Conservation (phyloP, 1,140 invertebrate genomes). For the Aphelenchoides fujianensis region DNA sequence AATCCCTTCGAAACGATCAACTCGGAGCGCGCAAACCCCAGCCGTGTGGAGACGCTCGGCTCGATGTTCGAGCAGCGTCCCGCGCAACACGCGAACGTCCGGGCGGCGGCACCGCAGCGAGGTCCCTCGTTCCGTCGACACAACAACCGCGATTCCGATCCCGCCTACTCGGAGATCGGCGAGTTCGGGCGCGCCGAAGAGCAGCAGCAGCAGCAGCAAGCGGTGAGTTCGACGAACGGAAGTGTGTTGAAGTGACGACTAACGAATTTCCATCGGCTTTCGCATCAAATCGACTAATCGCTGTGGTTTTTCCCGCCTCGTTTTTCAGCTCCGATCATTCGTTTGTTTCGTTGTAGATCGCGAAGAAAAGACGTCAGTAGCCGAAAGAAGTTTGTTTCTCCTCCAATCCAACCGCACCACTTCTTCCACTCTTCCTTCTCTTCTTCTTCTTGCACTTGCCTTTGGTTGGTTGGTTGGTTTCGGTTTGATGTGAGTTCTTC, state of each 20-base stretch:
- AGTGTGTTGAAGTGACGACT: no score
- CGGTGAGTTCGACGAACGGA: no score
- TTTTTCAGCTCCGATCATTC: not conserved
- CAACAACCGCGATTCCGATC: constrained; percentile 2
- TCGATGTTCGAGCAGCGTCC: constrained; percentile 52
- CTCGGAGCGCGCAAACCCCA: constrained; percentile 54
- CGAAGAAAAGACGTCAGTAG: not conserved
- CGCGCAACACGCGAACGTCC: no score
- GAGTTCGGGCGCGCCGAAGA: constrained; percentile 10
- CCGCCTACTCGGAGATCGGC: constrained; percentile 18
- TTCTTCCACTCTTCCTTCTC: constrained; percentile 2
- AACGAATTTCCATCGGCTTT: no score
- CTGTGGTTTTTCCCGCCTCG: not conserved
- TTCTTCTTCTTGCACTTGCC: not conserved
- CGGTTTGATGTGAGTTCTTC: no score
- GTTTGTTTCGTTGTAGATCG: not conserved
- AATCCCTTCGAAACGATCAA: constrained; percentile 60
- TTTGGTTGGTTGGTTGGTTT: no score
- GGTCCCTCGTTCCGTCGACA: not conserved
- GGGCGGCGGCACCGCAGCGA: no score
- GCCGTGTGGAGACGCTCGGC: constrained; percentile 55
- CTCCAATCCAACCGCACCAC: no score
- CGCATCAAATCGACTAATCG: no score
- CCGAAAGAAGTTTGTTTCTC: no score
- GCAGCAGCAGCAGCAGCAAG: no score